These are phyloP conservation scores for Drosophila aldrichi DNA, from an alignment of 2,888 invertebrate species.

Conservation along the genomic window DNA sequence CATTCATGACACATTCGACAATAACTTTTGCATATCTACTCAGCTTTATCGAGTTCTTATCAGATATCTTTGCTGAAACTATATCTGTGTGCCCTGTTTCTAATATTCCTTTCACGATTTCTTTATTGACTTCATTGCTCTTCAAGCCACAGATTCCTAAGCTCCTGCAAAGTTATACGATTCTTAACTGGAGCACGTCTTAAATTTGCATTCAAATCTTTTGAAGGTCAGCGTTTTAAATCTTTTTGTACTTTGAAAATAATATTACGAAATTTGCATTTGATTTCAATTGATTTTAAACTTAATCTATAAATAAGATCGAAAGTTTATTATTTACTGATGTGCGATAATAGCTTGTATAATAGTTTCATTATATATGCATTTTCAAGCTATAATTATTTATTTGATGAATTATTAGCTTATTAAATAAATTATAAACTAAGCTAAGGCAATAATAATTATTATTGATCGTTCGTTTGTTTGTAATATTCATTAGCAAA, in stretches of 20 bases:
- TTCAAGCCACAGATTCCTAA: neutral
- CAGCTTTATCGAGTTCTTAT: neutral
- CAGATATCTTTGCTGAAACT: neutral
- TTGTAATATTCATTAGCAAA: neutral
- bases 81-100: neutral
- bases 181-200: constrained; percentile 7
- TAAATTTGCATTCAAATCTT: neutral
- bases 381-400: neutral
- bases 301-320: neutral
- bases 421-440: neutral
- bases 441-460: neutral
- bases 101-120: neutral
- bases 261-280: neutral
- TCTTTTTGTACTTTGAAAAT: constrained; percentile 15
- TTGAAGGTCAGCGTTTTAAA: constrained; percentile 11
- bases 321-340: neutral
- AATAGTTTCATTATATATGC: neutral
- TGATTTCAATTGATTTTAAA: neutral
- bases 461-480: neutral
- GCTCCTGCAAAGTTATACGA: neutral
- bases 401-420: neutral
- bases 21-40: neutral
- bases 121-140: neutral
- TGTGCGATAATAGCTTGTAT: constrained; percentile 1
- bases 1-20: constrained; percentile 32